Percentiles rank a stretch among this genome's conserved stretches.
These are phyloP conservation scores for Pollenia angustigena DNA, from an alignment of 2,888 invertebrate species.

Conservation along the genomic window DNA sequence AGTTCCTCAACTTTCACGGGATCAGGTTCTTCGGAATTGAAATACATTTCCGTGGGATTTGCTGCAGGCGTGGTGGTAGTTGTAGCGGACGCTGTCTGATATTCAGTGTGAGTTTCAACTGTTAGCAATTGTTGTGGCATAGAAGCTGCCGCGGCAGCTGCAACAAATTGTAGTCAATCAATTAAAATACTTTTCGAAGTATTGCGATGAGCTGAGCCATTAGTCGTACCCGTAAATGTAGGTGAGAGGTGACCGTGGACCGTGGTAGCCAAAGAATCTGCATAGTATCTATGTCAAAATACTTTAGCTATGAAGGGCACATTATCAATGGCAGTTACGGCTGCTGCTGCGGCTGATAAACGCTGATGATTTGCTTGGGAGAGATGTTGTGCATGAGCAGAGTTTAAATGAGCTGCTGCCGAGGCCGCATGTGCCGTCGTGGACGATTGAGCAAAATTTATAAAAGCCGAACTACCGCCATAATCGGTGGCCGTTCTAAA, in stretches of 20 bases:
- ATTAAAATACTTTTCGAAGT: slow-evolving; percentile 80
- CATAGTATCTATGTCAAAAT: slow-evolving; percentile 84
- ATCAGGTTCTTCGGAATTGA: slow-evolving; percentile 18
- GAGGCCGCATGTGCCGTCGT: slow-evolving; percentile 68
- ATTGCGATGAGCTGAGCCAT: slow-evolving; percentile 62
- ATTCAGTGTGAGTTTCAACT: slow-evolving; percentile 63
- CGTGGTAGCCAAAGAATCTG: slow-evolving; percentile 80
- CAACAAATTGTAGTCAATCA: slow-evolving; percentile 83
- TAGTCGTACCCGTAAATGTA: slow-evolving; percentile 55
- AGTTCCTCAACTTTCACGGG: slow-evolving; percentile 21
- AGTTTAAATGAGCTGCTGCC: slow-evolving; percentile 70
- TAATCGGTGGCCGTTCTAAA: slow-evolving; percentile 76
- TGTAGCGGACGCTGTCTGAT: slow-evolving; percentile 41
- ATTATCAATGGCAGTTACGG: slow-evolving; percentile 79
- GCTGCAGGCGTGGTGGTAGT: neutral
- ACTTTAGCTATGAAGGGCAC: slow-evolving; percentile 84
- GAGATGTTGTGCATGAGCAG: slow-evolving; percentile 75
- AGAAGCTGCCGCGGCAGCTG: slow-evolving; percentile 76
- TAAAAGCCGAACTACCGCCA: slow-evolving; percentile 79
- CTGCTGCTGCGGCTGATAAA: slow-evolving; percentile 78
- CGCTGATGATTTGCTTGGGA: slow-evolving; percentile 77
- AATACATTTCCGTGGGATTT: slow-evolving; percentile 46
- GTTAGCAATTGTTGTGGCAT: slow-evolving; percentile 65
- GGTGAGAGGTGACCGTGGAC: slow-evolving; percentile 68
- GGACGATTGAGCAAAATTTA: slow-evolving; percentile 76